Evolutionary conservation across 2,888 invertebrate genomes (phyloP), one percentile per base, ranked within the genome.

Genomic region (Xestia c-nigrum): DNA sequence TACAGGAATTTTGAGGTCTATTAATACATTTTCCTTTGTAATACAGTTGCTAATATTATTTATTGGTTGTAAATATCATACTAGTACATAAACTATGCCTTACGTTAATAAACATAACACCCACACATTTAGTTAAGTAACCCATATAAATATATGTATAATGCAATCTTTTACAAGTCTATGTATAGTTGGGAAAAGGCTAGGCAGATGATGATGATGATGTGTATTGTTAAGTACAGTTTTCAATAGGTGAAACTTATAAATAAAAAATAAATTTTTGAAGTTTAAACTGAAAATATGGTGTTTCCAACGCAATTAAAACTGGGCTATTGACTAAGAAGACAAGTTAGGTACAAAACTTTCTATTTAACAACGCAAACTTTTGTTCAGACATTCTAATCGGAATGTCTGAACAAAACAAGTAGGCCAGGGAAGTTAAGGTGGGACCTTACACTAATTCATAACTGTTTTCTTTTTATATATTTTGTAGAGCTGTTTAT

Each of bases 11-110:
- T 6, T 67, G 10, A 19, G 55, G 50, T 78, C 72, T 78, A 64
- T 78, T 50, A 43, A 57, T 10, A 47, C 4, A 72, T 77, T 72
- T 71, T 78, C 71, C 55, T n/a, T 43, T 43, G 2, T 16, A n/a
- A 57, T 38, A 38, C 5, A n/a, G 19, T 69, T 38, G 14, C 19
- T 10, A n/a, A 40, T 52, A 38, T 38, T 38, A 24, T 9, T 40
- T 47, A 31, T 77, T 40, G 31, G 21, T 61, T 46, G 21, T 40
- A 24, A 31, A 24, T 61, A 43, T 43, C 16, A 57, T 55, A 55
- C 19, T 16, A 38, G 16, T 9, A 61, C 5, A 19, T 19, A 31
- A 31, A 61, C 31, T 61, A 38, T 19, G 31, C 19, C 1, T 14
- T 43, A 5, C 12, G 12, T 6, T 0, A 14, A 14, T 14, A 64